Evolutionary conservation across 2,797 vertebrate species (phyloP), one percentile per base, ranked within the genome.

Genomic region (Margarornis squamiger): DNA sequence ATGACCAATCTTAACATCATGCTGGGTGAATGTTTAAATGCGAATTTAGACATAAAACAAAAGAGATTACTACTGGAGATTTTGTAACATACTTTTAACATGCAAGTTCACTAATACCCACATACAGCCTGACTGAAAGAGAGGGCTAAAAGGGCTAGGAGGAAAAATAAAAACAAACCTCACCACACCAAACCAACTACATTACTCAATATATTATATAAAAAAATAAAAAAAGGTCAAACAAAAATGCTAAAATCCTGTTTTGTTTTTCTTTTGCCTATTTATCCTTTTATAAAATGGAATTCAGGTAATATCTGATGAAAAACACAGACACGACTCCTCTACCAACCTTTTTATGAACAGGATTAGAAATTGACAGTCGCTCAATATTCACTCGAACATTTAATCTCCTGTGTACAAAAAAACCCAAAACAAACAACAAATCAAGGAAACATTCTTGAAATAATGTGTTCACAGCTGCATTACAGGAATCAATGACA

Each of bases 371-470:
- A 90, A 98, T 92, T 58, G 98, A 91, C 57, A 98, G 99, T 32
- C 99, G 98, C 73, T 99, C 98, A 95, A 99, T 98, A 92, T 96
- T 98, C 88, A 99, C 98, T 79, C 98, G 98, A 76, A 99, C 96
- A 57, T 97, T 98, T 91, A 98, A 85, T 90, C 97, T 98, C 96
- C 99, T 99, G 97, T 26, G 80, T 96, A 93, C 85, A 97, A 88
- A 94, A 96, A 45, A 21, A 21, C 6, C 9, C 41, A 21, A 45
- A 45, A 19, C 43, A 43, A 45, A 78, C 23, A 79, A 55, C 26
- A 43, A 74, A 74, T 71, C 24, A 81, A 34, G 71, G 89, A 95
- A 63, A 34, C 29, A 48, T 70, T 66, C 12, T 43, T 34, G 22
- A 71, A 65, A 36, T 38, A 68, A 49, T 10, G 2, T 12, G 7